phyloP scores from a whole-genome alignment of 2,113 vertebrate genomes.

The Rhizomys pruinosus region DNA sequence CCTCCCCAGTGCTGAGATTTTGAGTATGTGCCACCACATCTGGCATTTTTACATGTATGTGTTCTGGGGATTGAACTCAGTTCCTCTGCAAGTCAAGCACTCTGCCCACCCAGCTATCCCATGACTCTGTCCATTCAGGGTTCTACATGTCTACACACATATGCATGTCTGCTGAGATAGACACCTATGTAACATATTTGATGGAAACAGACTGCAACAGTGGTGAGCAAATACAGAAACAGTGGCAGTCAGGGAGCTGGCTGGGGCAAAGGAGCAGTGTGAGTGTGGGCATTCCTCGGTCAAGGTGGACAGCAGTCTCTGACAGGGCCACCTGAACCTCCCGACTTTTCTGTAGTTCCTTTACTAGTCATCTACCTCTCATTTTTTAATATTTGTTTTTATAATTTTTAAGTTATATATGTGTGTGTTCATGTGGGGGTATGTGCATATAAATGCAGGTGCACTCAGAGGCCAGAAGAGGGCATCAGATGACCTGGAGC shows the following conservation, averaged over 20 bases:
- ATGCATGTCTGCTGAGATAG: neutral
- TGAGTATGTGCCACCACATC: too few species aligned
- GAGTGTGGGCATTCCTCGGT: fast-evolving
- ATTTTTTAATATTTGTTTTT: neutral
- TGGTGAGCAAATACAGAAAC: fast-evolving
- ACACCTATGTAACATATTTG: neutral
- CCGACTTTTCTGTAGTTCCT: neutral
- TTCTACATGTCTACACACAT: neutral
- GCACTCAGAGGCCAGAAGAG: neutral
- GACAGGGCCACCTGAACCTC: fast-evolving
- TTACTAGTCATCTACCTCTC: fast-evolving
- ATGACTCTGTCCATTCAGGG: neutral
- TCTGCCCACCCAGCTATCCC: neutral
- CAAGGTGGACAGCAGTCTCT: fast-evolving
- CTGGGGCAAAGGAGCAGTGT: neutral
- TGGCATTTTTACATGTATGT: neutral
- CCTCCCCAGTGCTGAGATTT: too few species aligned
- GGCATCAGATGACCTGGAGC: neutral
- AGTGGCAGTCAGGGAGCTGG: neutral
- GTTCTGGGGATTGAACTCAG: neutral
- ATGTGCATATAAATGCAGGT: neutral
- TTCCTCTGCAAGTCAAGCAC: neutral
- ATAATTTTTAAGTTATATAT: neutral
- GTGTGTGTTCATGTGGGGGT: neutral
- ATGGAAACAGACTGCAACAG: neutral